Evolutionary conservation across 2,797 vertebrate genomes (phyloP), one percentile per base, ranked within the genome.

Genomic region (Cacajao melanocephalus): DNA sequence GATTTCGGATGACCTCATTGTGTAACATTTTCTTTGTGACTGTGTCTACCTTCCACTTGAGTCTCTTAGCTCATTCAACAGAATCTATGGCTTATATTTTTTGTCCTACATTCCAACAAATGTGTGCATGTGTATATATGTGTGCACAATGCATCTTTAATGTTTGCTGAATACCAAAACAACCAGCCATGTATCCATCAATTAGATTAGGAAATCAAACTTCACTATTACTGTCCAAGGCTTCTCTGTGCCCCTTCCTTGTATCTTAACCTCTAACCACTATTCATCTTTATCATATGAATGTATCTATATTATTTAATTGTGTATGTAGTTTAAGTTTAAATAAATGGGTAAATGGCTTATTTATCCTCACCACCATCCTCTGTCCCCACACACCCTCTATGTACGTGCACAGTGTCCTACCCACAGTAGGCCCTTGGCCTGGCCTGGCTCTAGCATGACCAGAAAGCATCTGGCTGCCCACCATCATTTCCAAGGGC

Each of bases 1-100:
- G 64, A 82, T 85, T 90, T 88, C 58, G 88, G 76, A 64, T 96
- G 81, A 91, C 57, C 61, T 97, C 58, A 90, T 26, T 46, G 39
- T 61, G 20, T 50, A 82, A 85, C 70, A 30, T 75, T 64, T 81
- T 85, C 33, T 3, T 55, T 88, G 48, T 84, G 33, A 96, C 41
- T 67, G 41, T 41, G 5, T 85, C n/a, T 94, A 50, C 75, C 86
- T 89, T 80, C 30, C 22, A 22, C 55, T 41, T 48, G 26, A 67
- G 33, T 67, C 89, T 92, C 46, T 88, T 78, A 92, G 87, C 33
- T 90, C 80, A 79, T 84, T 80, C 87, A 93, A 28, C 46, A 33
- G 12, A 61, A 30, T 67, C 55, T 20, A 39, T 41, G 13, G 44
- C 30, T 83, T 90, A 20, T 90, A 28, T 57, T 90, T 95, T 90